These are phyloP conservation scores for Tigriopus californicus DNA, from an alignment of 2,888 invertebrate species.

Conservation along the genomic window DNA sequence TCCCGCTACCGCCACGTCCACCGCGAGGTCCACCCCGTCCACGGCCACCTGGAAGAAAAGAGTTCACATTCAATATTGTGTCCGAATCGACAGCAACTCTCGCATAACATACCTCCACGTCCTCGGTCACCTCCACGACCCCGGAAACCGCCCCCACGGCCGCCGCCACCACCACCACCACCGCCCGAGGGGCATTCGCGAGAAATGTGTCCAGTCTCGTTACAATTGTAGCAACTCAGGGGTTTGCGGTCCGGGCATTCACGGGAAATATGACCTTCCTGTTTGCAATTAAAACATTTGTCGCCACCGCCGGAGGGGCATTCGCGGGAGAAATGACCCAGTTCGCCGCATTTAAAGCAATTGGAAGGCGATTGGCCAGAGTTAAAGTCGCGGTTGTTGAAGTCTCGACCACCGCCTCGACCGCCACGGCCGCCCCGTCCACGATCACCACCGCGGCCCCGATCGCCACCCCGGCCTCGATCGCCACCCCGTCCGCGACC, in stretches of 20 bases:
- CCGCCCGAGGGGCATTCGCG: slow-evolving; percentile 11
- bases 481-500: slow-evolving; percentile 7
- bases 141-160: not conserved
- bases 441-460: slow-evolving; percentile 6
- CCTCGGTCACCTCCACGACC: not conserved
- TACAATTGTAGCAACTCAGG: slow-evolving; percentile 10
- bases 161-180: not conserved
- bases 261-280: slow-evolving; percentile 10
- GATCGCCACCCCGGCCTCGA: slow-evolving; percentile 4
- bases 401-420: not conserved
- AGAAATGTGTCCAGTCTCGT: slow-evolving; percentile 14
- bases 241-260: slow-evolving; percentile 4
- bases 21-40: not conserved
- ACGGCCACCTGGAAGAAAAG: not conserved
- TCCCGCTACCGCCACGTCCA: slow-evolving; percentile 5
- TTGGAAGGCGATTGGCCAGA: not conserved
- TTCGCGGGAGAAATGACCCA: slow-evolving; percentile 11
- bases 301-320: slow-evolving; percentile 15
- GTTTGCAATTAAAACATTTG: slow-evolving; percentile 14
- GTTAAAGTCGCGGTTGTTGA: not conserved
- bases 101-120: not conserved
- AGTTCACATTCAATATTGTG: too few species aligned
- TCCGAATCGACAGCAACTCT: not conserved
- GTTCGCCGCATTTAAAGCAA: slow-evolving; percentile 15
- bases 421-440: slow-evolving; percentile 1